Evolutionary conservation across 2,888 invertebrate species (phyloP).

Genomic region (Stenodema calcarata): DNA sequence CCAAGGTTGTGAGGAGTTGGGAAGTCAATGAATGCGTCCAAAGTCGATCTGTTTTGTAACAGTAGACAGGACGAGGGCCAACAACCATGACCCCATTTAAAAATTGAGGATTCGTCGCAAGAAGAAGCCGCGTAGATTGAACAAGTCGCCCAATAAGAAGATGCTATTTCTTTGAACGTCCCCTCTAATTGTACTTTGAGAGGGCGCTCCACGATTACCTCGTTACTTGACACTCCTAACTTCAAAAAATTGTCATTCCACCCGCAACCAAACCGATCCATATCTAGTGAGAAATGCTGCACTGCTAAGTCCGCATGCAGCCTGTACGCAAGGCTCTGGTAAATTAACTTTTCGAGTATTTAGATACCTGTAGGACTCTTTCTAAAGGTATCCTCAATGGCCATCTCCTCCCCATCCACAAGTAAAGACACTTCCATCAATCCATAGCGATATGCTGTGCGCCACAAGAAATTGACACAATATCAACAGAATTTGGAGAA

Average conservation of each 20-base stretch:
- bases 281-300: background rate
- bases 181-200: background rate
- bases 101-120: background rate
- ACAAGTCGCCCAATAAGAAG: background rate
- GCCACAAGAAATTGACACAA: background rate
- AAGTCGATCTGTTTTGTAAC: background rate
- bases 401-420: background rate
- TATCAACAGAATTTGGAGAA: background rate
- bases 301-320: background rate
- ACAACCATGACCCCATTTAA: background rate
- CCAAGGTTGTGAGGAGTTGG: background rate
- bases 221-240: background rate
- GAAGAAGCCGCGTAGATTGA: background rate
- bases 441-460: background rate
- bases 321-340: background rate
- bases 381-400: background rate
- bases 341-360: background rate
- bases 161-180: background rate
- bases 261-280: background rate
- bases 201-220: background rate
- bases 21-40: background rate
- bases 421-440: background rate
- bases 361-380: background rate
- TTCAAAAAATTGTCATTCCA: background rate
- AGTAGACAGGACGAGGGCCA: background rate